phyloP scores from a whole-genome alignment of 2,797 vertebrate species.

The Silurus lanzhouensis region DNA sequence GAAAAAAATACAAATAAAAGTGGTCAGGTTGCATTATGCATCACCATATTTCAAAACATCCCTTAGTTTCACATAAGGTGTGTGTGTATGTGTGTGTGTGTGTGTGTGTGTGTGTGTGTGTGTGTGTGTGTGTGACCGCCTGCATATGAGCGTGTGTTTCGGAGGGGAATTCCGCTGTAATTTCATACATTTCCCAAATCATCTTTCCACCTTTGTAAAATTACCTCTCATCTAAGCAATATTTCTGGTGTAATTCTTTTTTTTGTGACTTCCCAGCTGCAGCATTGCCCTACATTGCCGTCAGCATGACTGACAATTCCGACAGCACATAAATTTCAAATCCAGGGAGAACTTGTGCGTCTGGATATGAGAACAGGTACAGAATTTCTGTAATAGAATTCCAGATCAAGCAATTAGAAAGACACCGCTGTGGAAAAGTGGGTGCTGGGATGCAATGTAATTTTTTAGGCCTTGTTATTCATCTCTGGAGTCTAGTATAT shows the following conservation, averaged over 20 bases:
- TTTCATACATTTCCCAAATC: constrained; percentile 18
- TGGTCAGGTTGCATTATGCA: constrained; percentile 35
- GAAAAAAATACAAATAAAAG: constrained; percentile 6
- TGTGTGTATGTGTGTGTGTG: not conserved
- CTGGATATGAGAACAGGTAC: constrained; percentile 67
- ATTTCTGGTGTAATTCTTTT: constrained; percentile 48
- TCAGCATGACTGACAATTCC: constrained; percentile 73
- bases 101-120: not conserved
- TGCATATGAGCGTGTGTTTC: not conserved
- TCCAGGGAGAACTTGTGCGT: constrained; percentile 60
- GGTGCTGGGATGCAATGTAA: constrained; percentile 50
- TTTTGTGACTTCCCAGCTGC: constrained; percentile 58
- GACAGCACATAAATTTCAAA: constrained; percentile 73
- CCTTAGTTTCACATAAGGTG: not conserved
- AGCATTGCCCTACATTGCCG: constrained; percentile 55
- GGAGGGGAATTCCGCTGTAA: constrained; percentile 24
- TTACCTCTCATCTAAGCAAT: constrained; percentile 64
- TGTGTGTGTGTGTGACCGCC: not conserved
- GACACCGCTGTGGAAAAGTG: constrained; percentile 70
- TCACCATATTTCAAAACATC: constrained; percentile 39
- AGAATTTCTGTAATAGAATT: constrained; percentile 65
- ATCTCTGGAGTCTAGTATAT: constrained; percentile 50
- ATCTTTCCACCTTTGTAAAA: constrained; percentile 36
- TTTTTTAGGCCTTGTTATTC: constrained; percentile 50
- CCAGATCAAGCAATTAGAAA: constrained; percentile 74